Evolutionary conservation across 2,888 invertebrate genomes (phyloP).

Genomic region (Deilephila elpenor): DNA sequence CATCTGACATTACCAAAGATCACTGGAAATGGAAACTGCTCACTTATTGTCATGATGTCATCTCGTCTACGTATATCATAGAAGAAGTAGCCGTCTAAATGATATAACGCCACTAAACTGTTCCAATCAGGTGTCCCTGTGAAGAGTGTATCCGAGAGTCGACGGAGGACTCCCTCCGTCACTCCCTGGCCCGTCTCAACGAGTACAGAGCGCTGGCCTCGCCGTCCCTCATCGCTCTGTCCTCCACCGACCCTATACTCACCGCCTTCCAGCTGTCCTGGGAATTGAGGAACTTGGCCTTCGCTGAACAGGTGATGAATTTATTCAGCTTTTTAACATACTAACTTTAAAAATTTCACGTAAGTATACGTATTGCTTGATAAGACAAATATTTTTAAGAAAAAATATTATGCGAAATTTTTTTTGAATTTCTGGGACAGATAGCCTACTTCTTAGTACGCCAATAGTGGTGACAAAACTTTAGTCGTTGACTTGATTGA

Average conservation of each 20-base stretch:
- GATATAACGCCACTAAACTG: not conserved
- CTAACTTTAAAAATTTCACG: too few relatives aligned
- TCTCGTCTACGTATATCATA: too few relatives aligned
- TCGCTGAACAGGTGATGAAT: constrained; percentile 86
- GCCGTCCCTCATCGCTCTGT: constrained; percentile 96
- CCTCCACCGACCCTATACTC: constrained; percentile 95
- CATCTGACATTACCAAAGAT: too few relatives aligned
- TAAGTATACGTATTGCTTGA: too few relatives aligned
- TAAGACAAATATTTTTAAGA: too few relatives aligned
- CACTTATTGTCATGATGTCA: too few relatives aligned
- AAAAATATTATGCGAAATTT: too few relatives aligned
- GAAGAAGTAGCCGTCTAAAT: too few relatives aligned
- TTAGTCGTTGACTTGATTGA: not conserved
- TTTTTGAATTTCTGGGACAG: too few relatives aligned
- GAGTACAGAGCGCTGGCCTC: constrained; percentile 96
- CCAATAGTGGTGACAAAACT: not conserved
- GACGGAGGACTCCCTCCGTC: constrained; percentile 90
- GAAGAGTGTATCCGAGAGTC: constrained; percentile 92
- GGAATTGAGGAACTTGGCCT: constrained; percentile 95
- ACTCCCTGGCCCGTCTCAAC: constrained; percentile 95
- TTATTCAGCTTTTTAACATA: too few relatives aligned
- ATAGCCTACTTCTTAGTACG: too few relatives aligned
- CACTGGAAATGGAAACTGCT: too few relatives aligned
- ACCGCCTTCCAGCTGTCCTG: constrained; percentile 98
- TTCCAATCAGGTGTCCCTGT: constrained; percentile 90